A percentile compares a stretch with the other conserved stretches of the same genome.
phyloP scores from a whole-genome alignment of 2,797 vertebrate genomes.

The Centropyge bicolor region DNA sequence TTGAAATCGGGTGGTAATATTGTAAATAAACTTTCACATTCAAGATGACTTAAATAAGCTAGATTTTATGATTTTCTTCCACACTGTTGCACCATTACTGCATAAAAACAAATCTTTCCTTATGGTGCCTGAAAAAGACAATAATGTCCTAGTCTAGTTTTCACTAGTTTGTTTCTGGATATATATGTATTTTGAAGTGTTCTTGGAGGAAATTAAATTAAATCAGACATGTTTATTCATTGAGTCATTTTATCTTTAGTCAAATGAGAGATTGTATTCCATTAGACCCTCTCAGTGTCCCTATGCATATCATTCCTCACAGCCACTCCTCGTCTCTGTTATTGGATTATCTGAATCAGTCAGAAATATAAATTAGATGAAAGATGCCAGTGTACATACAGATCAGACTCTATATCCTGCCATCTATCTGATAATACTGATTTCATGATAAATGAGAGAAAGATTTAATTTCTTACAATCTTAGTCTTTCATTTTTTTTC shows the following conservation, averaged over 20 bases:
- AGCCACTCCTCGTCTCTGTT: background rate
- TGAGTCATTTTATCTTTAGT: conserved; percentile 9
- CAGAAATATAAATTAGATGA: conserved; percentile 8
- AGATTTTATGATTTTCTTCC: too few species aligned
- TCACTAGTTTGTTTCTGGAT: too few species aligned
- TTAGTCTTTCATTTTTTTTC: background rate
- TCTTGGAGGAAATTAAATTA: too few species aligned
- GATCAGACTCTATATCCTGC: background rate
- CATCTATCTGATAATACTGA: background rate
- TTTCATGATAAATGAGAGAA: background rate
- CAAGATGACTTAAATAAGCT: too few species aligned
- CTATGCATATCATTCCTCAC: background rate
- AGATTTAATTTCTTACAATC: background rate
- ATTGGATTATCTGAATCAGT: conserved; percentile 5
- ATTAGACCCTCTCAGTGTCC: background rate
- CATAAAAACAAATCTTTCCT: too few species aligned
- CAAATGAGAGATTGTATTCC: background rate
- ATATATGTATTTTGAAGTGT: too few species aligned
- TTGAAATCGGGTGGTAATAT: too few species aligned
- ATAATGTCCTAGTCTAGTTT: too few species aligned
- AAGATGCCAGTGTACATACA: background rate
- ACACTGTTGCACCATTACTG: too few species aligned
- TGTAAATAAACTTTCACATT: too few species aligned
- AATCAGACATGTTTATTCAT: background rate
- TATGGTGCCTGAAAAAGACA: too few species aligned